Base-by-base conservation (phyloP, 2,888 invertebrate genomes). In the Melangyna quadrimaculata region DNA sequence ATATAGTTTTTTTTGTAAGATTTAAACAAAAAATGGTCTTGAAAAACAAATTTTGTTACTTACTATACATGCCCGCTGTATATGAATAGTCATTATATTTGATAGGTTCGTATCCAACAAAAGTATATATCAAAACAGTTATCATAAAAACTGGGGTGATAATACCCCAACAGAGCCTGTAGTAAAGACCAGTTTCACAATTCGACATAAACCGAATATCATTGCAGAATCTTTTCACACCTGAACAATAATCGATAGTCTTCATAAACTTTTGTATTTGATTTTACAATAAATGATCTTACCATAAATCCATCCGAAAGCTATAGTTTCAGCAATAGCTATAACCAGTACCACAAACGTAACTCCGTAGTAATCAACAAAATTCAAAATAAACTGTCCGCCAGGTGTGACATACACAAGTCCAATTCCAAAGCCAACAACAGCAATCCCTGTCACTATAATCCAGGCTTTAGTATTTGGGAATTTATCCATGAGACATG, bases 131-230 rank as follows among this genome's bases (percentile, higher is more conserved):
- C 88, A 97, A 94, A 63, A 97, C 96, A 6, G 93, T 90, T 7
- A 94, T 90, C 93, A 97, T 94, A 84, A 96, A 92, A 0, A 93
- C 89, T 0, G 97, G 97, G 4, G 96, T 96, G 67, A 96, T 92
- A 22, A 96, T 65, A 0, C 94, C 94, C 97, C 97, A 97, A 87
- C 96, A 96, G 45, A 96, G 88, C 81, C 96, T 94, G 95, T 97
- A 97, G 90, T 96, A 97, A n/a, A 94, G 88, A 0, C 95, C 89
- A 0, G 92, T 92, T 90, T 94, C 94, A 27, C 93, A 93, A 59
- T 95, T 94, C 88, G 96, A 91, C 97, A 97, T 97, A 90, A 95
- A 97, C 89, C 96, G 95, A n/a, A 96, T 92, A 89, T 97, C 97
- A 29, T 93, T 91, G 83, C 95, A 94, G 78, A 96, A 93, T 59